phyloP scores from a whole-genome alignment of 2,113 vertebrate species.

The Cricetomys ansorgei region DNA sequence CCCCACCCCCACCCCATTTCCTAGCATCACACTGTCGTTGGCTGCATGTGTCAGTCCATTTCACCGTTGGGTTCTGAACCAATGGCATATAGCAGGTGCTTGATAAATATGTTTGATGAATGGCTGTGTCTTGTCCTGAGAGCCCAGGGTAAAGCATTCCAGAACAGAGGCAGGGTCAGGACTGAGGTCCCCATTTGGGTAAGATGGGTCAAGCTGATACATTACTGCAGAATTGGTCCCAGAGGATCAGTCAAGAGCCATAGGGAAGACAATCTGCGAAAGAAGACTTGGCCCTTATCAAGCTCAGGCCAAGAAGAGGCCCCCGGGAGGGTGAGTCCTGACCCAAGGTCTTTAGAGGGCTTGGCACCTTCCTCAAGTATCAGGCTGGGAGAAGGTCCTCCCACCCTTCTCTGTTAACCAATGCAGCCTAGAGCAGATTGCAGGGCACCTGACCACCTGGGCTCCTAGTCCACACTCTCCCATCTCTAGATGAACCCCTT shows the following conservation, averaged over 20 bases:
- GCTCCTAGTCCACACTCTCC: not conserved
- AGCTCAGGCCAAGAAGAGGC: too few relatives aligned
- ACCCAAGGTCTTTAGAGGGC: too few relatives aligned
- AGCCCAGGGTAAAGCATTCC: not conserved
- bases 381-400: not conserved
- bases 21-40: not conserved
- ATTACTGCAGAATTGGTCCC: not conserved
- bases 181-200: not conserved
- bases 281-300: not conserved
- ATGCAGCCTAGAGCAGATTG: not conserved
- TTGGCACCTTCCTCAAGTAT: not conserved
- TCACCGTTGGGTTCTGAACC: conserved; percentile 8
- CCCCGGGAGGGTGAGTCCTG: not conserved
- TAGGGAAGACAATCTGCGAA: not conserved
- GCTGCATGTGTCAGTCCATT: not conserved
- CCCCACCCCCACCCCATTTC: not conserved
- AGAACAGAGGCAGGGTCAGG: not conserved
- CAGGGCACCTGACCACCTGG: not conserved
- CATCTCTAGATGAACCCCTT: not conserved
- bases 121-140: not conserved
- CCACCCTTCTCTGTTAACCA: not conserved
- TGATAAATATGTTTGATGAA: not conserved
- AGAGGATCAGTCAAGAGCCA: not conserved
- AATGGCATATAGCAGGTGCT: not conserved
- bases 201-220: not conserved